Evolutionary conservation across 2,113 vertebrate species (phyloP), one percentile per base, ranked within the genome.

Genomic region (Equus przewalskii): DNA sequence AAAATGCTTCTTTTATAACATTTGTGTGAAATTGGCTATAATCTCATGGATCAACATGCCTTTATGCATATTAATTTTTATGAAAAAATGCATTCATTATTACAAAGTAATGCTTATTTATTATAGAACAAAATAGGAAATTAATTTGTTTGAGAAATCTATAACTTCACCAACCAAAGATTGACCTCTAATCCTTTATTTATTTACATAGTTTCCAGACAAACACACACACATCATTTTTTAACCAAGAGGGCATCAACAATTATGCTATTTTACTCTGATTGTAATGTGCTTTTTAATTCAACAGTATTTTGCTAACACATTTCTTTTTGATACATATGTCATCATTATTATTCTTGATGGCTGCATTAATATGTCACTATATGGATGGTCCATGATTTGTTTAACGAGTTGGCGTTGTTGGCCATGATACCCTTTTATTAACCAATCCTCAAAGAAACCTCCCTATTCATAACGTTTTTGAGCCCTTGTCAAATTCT

Each of bases 371-470:
- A 44, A 21, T n/a, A 16, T 91, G 58, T 83, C 49, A n/a, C 5
- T 49, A 5, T 64, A 22, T 79, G 30, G 36, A 54, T 30, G 64
- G 70, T 30, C 44, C 7, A 24, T 28, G 18, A 44, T 58, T 83
- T 96, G 46, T 84, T 33, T 54, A 84, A 72, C 58, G 11, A 15
- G 0, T 80, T 88, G 36, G 3, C 28, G 21, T 26, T 64, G 5
- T 26, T 96, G 60, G 33, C 33, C 44, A 33, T 73, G 54, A 70
- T 6, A 33, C 19, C 80, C 13, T 78, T 15, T 94, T 91, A 22
- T 56, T 73, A 41, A 85, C 73, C 91, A 90, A 72, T 87, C 13
- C 60, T 85, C 33, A 91, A 93, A 73, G 79, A 86, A 97, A 97
- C 41, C n/a, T 95, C 7, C 18, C 7, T 30, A n/a, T 51, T 84